A percentile compares a stretch with the other conserved stretches of the same genome.
These are phyloP conservation scores for Anabacerthia variegaticeps DNA, from an alignment of 2,797 vertebrate genomes.

Conservation along the genomic window DNA sequence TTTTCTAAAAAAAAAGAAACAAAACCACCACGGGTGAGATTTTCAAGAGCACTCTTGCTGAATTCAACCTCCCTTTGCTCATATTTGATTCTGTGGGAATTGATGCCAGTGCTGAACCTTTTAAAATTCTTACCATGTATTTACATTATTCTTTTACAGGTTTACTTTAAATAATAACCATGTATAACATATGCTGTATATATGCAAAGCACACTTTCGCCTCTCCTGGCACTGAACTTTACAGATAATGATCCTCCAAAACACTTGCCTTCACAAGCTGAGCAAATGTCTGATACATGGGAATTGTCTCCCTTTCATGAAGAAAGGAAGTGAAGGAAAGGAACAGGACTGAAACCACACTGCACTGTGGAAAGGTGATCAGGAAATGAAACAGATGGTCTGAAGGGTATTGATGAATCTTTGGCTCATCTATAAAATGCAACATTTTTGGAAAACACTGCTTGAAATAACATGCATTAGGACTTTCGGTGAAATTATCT, in stretches of 20 bases:
- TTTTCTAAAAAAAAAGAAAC: neutral
- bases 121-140: constrained; percentile 23
- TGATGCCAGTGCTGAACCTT: neutral
- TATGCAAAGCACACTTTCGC: neutral
- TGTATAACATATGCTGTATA: neutral
- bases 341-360: neutral
- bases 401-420: constrained; percentile 7
- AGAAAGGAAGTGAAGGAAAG: constrained; percentile 2
- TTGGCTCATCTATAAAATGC: neutral
- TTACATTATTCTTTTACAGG: constrained; percentile 31
- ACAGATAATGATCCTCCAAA: neutral
- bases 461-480: neutral
- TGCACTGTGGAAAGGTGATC: neutral
- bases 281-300: neutral
- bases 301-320: neutral
- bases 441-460: neutral
- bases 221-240: neutral
- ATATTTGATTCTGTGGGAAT: neutral
- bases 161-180: constrained; percentile 3
- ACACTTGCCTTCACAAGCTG: neutral
- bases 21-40: neutral
- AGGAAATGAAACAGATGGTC: neutral
- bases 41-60: constrained; percentile 1
- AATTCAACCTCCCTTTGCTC: neutral
- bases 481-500: constrained; percentile 4